Percentiles rank a stretch among this genome's conserved stretches.
These are phyloP conservation scores for Anarrhichthys ocellatus DNA, from an alignment of 2,113 vertebrate genomes.

Conservation along the genomic window DNA sequence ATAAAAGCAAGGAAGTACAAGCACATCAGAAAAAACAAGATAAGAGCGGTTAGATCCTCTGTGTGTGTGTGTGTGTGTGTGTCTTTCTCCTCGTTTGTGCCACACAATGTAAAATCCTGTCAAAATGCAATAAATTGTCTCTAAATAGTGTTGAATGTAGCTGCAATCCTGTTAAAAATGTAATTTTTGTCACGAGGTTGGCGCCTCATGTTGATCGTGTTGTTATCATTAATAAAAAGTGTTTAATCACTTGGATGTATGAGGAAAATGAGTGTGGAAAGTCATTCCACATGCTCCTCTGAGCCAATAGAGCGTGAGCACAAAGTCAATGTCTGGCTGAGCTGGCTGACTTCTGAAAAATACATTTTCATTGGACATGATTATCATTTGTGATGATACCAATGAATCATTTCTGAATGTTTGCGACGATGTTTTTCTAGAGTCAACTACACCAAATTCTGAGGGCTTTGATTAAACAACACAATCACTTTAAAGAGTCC, in stretches of 20 bases:
- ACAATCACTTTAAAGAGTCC: too few species aligned
- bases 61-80: not conserved
- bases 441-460: too few species aligned
- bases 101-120: constrained; percentile 6
- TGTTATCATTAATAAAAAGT: not conserved
- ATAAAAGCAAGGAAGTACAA: constrained; percentile 49
- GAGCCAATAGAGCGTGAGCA: not conserved
- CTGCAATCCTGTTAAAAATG: not conserved
- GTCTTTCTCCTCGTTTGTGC: constrained; percentile 11
- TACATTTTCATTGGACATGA: too few species aligned
- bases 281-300: not conserved
- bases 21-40: constrained; percentile 49
- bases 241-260: not conserved
- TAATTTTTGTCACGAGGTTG: not conserved
- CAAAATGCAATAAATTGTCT: not conserved
- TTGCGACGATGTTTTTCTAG: too few species aligned
- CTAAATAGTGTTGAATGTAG: not conserved
- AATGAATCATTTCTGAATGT: too few species aligned
- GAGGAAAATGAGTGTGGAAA: too few species aligned
- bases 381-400: too few species aligned
- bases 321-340: too few species aligned
- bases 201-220: too few species aligned
- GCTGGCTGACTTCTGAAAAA: too few species aligned
- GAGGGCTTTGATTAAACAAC: too few species aligned
- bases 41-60: not conserved